Evolutionary conservation across 1,140 invertebrate genomes (phyloP).

Genomic region (Aphelenchoides avenae): DNA sequence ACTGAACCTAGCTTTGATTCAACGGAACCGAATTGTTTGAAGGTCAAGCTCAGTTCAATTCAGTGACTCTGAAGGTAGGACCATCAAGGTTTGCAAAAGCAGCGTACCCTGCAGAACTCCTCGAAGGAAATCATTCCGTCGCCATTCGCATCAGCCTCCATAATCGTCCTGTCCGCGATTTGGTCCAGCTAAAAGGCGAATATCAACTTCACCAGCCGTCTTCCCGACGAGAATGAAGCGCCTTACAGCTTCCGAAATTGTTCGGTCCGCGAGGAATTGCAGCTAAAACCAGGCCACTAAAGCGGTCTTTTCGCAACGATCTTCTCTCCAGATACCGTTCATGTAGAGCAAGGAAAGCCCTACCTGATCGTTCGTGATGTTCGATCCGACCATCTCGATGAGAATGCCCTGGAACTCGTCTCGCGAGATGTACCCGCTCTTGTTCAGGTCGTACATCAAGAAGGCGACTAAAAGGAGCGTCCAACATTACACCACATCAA

Average conservation of each 20-base stretch:
- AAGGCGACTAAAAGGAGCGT: neutral
- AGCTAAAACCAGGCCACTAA: neutral
- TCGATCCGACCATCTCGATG: neutral
- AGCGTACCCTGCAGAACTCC: conserved; percentile 61
- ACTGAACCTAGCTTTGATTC: too few species aligned
- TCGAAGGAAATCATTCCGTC: conserved; percentile 61
- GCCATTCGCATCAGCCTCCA: conserved; percentile 61
- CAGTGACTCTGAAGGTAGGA: too few species aligned
- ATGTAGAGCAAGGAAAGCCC: too few species aligned
- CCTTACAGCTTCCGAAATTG: neutral
- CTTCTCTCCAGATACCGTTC: too few species aligned
- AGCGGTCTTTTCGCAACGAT: too few species aligned
- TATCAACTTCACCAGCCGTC: too few species aligned
- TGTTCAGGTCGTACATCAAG: neutral
- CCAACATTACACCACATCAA: too few species aligned
- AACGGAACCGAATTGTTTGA: too few species aligned
- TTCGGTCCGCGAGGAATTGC: neutral
- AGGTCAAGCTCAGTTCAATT: too few species aligned
- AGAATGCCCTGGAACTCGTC: neutral
- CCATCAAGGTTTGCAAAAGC: too few species aligned
- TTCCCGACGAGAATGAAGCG: too few species aligned
- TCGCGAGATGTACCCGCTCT: neutral
- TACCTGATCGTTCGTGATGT: too few species aligned
- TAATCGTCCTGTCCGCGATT: conserved; percentile 63
- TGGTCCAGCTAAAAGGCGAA: conserved; percentile 67